Conservation (phyloP, 2,888 invertebrate species). For the Polia nebulosa region DNA sequence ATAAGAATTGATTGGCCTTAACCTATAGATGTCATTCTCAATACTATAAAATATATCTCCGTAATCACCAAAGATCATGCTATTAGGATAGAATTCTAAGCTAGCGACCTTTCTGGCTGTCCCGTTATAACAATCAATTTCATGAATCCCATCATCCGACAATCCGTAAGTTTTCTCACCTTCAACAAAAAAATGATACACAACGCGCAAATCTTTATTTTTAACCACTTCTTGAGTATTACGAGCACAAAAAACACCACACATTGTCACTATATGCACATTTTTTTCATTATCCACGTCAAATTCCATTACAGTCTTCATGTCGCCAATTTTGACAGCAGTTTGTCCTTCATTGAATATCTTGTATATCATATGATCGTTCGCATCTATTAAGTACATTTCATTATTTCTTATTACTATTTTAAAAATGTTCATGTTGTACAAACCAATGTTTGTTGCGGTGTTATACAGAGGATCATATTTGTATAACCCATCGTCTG, state of each 20-base stretch:
- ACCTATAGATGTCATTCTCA: constrained; percentile 79
- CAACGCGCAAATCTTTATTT: constrained; percentile 78
- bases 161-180: constrained; percentile 79
- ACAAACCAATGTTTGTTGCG: constrained; percentile 81
- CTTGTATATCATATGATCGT: constrained; percentile 85
- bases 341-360: constrained; percentile 75
- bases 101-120: constrained; percentile 79
- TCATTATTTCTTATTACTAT: constrained; percentile 83
- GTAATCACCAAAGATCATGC: constrained; percentile 85
- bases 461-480: constrained; percentile 78
- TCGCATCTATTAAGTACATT: constrained; percentile 84
- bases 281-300: constrained; percentile 82
- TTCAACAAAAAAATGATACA: constrained; percentile 81
- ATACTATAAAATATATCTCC: constrained; percentile 84
- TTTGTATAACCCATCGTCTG: constrained; percentile 84
- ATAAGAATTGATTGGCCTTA: constrained; percentile 83
- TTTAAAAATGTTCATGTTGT: constrained; percentile 85
- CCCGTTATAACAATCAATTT: constrained; percentile 82
- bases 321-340: constrained; percentile 74
- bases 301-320: constrained; percentile 83
- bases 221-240: constrained; percentile 77
- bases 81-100: constrained; percentile 78
- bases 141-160: constrained; percentile 76
- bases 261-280: constrained; percentile 83
- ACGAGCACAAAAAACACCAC: constrained; percentile 82